Base-by-base conservation (phyloP, 2,797 vertebrate species). In the Sebastes cheni region DNA sequence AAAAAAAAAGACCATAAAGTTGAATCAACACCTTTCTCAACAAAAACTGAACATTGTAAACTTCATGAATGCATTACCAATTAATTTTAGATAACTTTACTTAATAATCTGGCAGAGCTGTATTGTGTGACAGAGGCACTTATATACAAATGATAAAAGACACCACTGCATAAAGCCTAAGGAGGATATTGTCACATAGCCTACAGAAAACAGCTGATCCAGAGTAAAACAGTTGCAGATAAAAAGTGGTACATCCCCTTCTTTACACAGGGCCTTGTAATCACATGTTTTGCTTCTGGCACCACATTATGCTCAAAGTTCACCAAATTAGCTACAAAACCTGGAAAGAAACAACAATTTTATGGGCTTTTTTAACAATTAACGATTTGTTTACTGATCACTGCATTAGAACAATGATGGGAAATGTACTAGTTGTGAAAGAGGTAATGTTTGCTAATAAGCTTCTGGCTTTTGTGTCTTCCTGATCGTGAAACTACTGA, bases 221-320 rank as follows among this genome's bases (percentile, higher is more conserved):
- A 11, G 59, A 34, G 54, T 30, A 30, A 36, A 70, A 30, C 14
- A 32, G 16, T 27, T 9, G 30, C n/a, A 72, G 14, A 46, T 46
- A 46, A 46, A 60, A 30, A 71, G 4, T 16, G 25, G n/a, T 67
- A 75, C 58, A 72, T 75, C 73, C 74, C 8, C 32, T 60, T 72
- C 54, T 25, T 25, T 25, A 16, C 13, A 20, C 23, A 58, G 25
- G 8, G n/a, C 22, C 29, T 39, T 70, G 12, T 8, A 77, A 70
- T 78, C 83, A 82, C 84, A 84, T 74, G 84, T 68, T 88, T 72
- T 61, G 39, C 74, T 65, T 56, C 60, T 61, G 54, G 66, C 9
- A 25, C 9, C 61, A 70, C 5, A 23, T 29, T 32, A 10, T 29
- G 9, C 5, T 23, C n/a, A 14, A 50, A 50, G 16, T 50, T 16